Evolutionary conservation across 1,140 invertebrate genomes (phyloP).

Genomic region (Monochamus saltuarius): DNA sequence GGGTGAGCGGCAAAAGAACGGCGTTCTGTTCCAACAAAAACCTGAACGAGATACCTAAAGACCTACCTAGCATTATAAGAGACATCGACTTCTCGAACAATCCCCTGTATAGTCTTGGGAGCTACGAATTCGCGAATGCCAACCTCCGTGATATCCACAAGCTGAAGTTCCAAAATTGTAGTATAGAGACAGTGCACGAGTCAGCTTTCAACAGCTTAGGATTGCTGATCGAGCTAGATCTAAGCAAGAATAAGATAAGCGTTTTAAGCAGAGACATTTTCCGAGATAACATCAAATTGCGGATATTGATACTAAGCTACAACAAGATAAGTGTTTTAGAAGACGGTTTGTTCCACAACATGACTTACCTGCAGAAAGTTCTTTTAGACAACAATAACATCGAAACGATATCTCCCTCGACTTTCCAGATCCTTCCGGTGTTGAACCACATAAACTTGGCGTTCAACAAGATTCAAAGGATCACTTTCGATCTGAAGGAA

Average conservation of each 20-base stretch:
- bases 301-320: constrained; percentile 69
- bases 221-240: constrained; percentile 81
- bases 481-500: constrained; percentile 43
- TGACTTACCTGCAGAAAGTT: constrained; percentile 73
- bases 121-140: constrained; percentile 68
- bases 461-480: constrained; percentile 65
- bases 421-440: constrained; percentile 69
- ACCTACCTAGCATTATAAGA: constrained; percentile 73
- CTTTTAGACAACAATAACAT: constrained; percentile 74
- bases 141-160: constrained; percentile 79
- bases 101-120: constrained; percentile 62
- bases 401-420: constrained; percentile 64
- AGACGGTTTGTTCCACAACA: constrained; percentile 73
- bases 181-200: constrained; percentile 67
- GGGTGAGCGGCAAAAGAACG: constrained; percentile 77
- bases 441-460: constrained; percentile 69
- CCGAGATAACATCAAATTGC: constrained; percentile 64
- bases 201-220: constrained; percentile 73
- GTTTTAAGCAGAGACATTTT: constrained; percentile 72
- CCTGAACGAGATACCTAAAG: constrained; percentile 64
- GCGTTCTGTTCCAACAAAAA: constrained; percentile 69
- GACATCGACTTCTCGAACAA: constrained; percentile 76
- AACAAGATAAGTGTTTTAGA: constrained; percentile 72
- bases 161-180: constrained; percentile 70
- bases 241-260: constrained; percentile 74